Base-by-base conservation (phyloP, 2,113 vertebrate species). In the Pantherophis guttatus region DNA sequence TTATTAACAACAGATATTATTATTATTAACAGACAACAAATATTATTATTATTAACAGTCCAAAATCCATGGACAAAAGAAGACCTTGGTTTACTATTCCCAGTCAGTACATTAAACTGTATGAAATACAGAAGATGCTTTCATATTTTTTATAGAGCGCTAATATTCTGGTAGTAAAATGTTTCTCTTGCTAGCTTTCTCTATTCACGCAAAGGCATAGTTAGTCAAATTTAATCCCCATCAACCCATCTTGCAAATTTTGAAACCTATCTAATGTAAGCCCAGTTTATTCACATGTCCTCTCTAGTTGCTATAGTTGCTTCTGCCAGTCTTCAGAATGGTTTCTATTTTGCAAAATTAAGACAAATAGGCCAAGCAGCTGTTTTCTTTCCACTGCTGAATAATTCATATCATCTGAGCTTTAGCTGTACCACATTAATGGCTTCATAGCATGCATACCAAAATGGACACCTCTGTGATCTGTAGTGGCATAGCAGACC, bases 311-410 rank as follows among this genome's bases (percentile, higher is more conserved):
- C 58, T 90, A 65, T 58, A 94, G 95, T 59, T 94, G 89, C 89
- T 94, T 89, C 1, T 55, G 89, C 93, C 93, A 86, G 92, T 93
- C 94, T 97, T 93, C 92, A 92, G 10, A 70, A 70, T 10, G 70
- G 94, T 95, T 96, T 96, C 91, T 95, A 95, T 93, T 94, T 97
- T 95, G 93, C 93, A 94, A 97, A 95, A 93, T 59, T 93, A 92
- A 94, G 94, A 94, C 92, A 93, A 95, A 95, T 93, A 95, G 92
- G 95, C 96, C 75, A 93, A 97, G 90, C 96, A 97, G 95, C 95
- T 97, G 97, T 93, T 96, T 94, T 90, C 94, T 93, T 92, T 94
- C 93, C 91, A 86, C 86, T n/a, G 94, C 94, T 97, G 96, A 97
- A 96, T 97, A 96, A 98, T 97, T 97, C 94, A 96, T 94, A 93